These are phyloP conservation scores for Vanessa atalanta DNA, from an alignment of 1,140 invertebrate species.

Conservation along the genomic window DNA sequence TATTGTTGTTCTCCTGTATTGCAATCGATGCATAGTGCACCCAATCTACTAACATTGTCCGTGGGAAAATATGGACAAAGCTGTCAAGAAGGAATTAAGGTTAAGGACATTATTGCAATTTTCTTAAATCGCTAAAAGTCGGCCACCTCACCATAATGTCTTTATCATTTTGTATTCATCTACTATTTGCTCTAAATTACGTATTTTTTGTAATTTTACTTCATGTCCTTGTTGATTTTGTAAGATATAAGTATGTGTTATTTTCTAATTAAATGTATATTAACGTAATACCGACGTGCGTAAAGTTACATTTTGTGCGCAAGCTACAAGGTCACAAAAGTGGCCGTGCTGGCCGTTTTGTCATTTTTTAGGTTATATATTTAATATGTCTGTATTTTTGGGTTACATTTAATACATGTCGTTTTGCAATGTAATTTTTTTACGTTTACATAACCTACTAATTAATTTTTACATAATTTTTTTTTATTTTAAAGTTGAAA, in stretches of 20 bases:
- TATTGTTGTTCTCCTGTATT: slow-evolving; percentile 24
- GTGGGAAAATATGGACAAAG: slow-evolving; percentile 45
- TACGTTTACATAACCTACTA: too few species aligned
- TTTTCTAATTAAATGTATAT: neutral
- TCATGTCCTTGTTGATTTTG: neutral
- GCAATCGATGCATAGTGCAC: slow-evolving; percentile 43
- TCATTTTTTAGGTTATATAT: too few species aligned
- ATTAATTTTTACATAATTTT: too few species aligned
- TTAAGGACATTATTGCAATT: slow-evolving; percentile 55
- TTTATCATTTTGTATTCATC: neutral
- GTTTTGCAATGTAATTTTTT: too few species aligned
- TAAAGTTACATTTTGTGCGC: too few species aligned
- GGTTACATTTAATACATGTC: too few species aligned
- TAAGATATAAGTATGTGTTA: neutral
- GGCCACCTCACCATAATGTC: slow-evolving; percentile 32
- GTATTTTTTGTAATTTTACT: neutral
- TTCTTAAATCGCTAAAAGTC: slow-evolving; percentile 47
- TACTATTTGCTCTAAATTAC: slow-evolving; percentile 4
- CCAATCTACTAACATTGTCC: slow-evolving; percentile 42
- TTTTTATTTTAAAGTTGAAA: too few species aligned
- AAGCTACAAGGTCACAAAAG: too few species aligned
- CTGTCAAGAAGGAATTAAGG: slow-evolving; percentile 52
- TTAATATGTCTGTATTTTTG: too few species aligned
- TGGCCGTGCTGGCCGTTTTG: too few species aligned
- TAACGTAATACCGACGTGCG: too few species aligned